Evolutionary conservation across 1,140 invertebrate species (phyloP).

Genomic region (Drosophila novamexicana): DNA sequence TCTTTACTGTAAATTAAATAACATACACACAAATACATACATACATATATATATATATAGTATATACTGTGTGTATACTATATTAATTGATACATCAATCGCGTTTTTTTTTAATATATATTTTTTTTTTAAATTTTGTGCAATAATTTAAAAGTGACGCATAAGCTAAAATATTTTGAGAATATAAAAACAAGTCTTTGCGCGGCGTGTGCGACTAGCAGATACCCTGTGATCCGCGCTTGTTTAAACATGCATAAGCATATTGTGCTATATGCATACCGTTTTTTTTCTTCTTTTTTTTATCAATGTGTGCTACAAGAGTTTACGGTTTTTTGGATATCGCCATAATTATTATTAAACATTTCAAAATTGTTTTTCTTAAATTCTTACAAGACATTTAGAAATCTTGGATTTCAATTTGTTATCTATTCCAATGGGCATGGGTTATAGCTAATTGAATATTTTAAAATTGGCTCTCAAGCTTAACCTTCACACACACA

Average conservation of each 20-base stretch:
- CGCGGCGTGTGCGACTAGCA: background rate
- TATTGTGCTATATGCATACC: background rate
- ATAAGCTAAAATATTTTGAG: slow-evolving; percentile 11
- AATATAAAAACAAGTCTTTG: background rate
- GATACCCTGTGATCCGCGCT: background rate
- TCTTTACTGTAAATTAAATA: too few relatives aligned
- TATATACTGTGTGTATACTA: background rate
- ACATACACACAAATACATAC: too few relatives aligned
- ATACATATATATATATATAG: too few relatives aligned
- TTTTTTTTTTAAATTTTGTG: slow-evolving; percentile 12
- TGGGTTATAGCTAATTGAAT: slow-evolving; percentile 9
- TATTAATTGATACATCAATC: too few relatives aligned
- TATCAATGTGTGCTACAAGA: background rate
- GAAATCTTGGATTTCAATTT: too few relatives aligned
- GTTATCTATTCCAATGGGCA: background rate
- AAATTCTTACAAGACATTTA: too few relatives aligned
- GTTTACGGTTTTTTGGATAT: too few relatives aligned
- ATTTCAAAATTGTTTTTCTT: too few relatives aligned
- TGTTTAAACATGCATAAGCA: background rate
- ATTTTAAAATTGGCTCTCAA: slow-evolving; percentile 8
- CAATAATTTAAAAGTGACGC: slow-evolving; percentile 21
- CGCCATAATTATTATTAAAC: too few relatives aligned
- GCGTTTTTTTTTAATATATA: background rate
- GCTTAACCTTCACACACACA: slow-evolving; percentile 46
- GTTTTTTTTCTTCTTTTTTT: too few relatives aligned